phyloP scores from a whole-genome alignment of 2,113 vertebrate genomes.

The Elanoides forficatus region DNA sequence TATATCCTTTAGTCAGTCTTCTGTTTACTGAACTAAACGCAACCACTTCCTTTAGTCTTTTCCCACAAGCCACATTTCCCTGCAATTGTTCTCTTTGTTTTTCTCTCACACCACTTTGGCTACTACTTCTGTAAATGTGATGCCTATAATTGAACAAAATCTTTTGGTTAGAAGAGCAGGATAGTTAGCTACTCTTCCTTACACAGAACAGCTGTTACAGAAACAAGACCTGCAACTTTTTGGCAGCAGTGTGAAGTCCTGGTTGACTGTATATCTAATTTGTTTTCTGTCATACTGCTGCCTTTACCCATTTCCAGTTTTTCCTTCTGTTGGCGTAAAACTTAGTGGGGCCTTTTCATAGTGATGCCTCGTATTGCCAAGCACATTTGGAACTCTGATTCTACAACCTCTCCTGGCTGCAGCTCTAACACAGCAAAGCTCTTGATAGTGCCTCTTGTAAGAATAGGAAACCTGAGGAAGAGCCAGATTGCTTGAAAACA shows the following conservation, averaged over 20 bases:
- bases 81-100: neutral
- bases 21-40: neutral
- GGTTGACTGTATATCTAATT: accelerated
- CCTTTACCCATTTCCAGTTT: neutral
- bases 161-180: neutral
- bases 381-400: neutral
- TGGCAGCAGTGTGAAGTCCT: neutral
- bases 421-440: neutral
- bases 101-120: neutral
- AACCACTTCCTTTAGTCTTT: neutral
- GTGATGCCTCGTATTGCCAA: neutral
- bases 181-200: neutral
- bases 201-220: neutral
- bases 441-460: neutral
- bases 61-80: neutral
- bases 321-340: neutral
- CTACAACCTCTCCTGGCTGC: neutral
- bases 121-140: neutral
- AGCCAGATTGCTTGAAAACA: neutral
- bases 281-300: neutral
- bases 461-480: neutral
- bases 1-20: neutral
- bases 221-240: neutral
- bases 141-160: neutral
- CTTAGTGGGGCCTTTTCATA: neutral